These are phyloP conservation scores for Saturnia japonica DNA, from an alignment of 2,888 invertebrate genomes.

Conservation along the genomic window DNA sequence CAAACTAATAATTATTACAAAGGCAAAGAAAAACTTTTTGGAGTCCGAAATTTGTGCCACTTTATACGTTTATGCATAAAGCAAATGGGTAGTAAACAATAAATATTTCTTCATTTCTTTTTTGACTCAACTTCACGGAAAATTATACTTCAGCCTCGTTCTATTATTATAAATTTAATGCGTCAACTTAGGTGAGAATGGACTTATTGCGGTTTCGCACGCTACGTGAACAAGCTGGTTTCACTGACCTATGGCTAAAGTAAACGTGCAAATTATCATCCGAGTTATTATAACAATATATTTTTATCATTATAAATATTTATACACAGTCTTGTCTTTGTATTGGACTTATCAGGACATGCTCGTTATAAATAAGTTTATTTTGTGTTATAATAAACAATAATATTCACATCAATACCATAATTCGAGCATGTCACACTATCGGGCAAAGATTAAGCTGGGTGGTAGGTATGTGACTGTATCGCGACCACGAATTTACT, in stretches of 20 bases:
- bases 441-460: not conserved
- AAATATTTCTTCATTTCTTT: not conserved
- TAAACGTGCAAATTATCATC: constrained; percentile 17
- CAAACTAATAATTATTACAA: not conserved
- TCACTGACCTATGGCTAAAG: not conserved
- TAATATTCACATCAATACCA: not conserved
- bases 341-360: not conserved
- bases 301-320: constrained; percentile 17
- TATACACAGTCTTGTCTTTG: not conserved
- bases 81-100: not conserved
- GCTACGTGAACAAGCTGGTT: not conserved
- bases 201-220: not conserved
- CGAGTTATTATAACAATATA: constrained; percentile 20
- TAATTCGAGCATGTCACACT: not conserved
- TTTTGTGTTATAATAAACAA: not conserved
- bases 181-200: not conserved
- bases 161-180: not conserved
- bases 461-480: no score
- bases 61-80: not conserved
- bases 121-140: not conserved
- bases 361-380: not conserved
- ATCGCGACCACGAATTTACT: no score
- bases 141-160: not conserved
- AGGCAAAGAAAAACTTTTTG: no score
- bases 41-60: not conserved